phyloP scores from a whole-genome alignment of 2,888 invertebrate genomes.

The Zaprionus lineosus region DNA sequence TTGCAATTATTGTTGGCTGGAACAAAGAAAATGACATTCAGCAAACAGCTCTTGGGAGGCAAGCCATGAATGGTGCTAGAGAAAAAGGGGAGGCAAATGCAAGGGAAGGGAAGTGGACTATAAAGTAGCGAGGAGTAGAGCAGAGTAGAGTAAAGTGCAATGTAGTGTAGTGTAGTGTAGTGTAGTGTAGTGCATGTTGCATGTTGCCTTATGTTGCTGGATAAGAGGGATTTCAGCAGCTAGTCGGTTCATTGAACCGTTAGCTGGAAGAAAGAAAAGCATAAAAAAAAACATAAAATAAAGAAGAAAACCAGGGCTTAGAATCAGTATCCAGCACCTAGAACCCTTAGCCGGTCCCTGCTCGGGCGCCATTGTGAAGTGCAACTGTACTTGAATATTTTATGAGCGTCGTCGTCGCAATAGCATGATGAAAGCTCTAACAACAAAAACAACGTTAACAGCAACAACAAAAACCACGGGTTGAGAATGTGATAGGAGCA shows the following conservation, averaged over 20 bases:
- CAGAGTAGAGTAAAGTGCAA: too few species aligned
- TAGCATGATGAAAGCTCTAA: constrained; percentile 35
- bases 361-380: constrained; percentile 49
- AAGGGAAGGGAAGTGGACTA: too few species aligned
- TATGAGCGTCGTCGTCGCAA: constrained; percentile 54
- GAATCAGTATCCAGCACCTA: constrained; percentile 12
- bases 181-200: constrained; percentile 48
- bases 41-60: constrained; percentile 26
- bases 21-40: constrained; percentile 37
- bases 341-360: constrained; percentile 9
- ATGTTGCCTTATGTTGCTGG: constrained; percentile 12
- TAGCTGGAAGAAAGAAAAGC: constrained; percentile 49
- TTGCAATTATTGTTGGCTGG: constrained; percentile 3
- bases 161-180: too few species aligned
- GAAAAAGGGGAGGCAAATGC: too few species aligned
- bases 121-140: too few species aligned
- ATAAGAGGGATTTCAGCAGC: constrained; percentile 43
- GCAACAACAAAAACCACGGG: constrained; percentile 32
- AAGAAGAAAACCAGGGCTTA: constrained; percentile 20
- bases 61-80: constrained; percentile 11
- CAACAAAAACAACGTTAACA: constrained; percentile 30
- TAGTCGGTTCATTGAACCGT: constrained; percentile 70
- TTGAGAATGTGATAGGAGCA: constrained; percentile 29
- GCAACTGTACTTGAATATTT: constrained; percentile 76
- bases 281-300: constrained; percentile 2